Evolutionary conservation across 2,888 invertebrate genomes (phyloP).

Genomic region (Nesidiocoris tenuis): DNA sequence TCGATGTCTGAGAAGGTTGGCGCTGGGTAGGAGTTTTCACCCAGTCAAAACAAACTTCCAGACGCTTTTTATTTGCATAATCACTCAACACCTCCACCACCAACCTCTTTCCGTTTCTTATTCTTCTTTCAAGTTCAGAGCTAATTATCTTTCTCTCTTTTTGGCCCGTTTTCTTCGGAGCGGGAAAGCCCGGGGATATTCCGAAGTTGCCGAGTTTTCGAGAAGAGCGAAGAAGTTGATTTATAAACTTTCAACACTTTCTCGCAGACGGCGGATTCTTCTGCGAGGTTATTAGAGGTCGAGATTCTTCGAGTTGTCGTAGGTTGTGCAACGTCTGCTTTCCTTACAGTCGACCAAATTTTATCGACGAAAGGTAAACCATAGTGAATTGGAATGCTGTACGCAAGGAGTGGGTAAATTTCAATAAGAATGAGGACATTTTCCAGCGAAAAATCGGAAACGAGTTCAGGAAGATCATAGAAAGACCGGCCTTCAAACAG

Average conservation of each 20-base stretch:
- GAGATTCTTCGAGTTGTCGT: neutral
- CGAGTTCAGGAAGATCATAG: too few species aligned
- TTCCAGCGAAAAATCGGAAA: too few species aligned
- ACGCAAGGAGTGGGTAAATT: too few species aligned
- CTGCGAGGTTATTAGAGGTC: neutral
- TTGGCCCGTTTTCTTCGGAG: neutral
- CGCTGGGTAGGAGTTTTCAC: constrained; percentile 7
- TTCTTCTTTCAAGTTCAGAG: constrained; percentile 31
- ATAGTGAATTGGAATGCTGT: too few species aligned
- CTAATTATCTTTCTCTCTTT: constrained; percentile 34
- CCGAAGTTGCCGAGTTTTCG: neutral
- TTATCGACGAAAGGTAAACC: too few species aligned
- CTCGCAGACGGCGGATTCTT: neutral
- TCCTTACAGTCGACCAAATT: too few species aligned
- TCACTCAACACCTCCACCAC: constrained; percentile 16
- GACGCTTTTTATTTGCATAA: constrained; percentile 43
- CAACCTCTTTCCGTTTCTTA: neutral
- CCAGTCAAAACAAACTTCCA: constrained; percentile 43
- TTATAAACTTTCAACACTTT: neutral
- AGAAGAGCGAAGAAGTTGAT: neutral
- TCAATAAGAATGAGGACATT: too few species aligned
- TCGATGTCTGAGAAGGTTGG: constrained; percentile 32
- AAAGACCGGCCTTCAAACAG: too few species aligned
- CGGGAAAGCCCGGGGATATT: neutral
- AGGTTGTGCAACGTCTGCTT: neutral